Percentiles rank a stretch among this genome's conserved stretches.
Conservation (phyloP, 2,888 invertebrate species). For the Platerodrilus igneus region DNA sequence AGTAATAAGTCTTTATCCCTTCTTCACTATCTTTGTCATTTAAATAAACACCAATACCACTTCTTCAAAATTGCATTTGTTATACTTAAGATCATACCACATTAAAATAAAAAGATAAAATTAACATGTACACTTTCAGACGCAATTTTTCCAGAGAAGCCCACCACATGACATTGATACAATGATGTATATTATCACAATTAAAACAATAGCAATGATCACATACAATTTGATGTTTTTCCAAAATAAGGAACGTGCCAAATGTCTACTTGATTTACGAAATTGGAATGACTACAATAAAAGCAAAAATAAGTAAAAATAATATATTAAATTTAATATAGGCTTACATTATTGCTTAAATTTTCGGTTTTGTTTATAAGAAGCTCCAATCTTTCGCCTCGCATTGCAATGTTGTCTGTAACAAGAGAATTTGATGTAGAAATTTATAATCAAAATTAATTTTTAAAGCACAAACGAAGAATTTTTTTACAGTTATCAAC, state of each 20-base stretch:
- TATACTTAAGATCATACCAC: no score
- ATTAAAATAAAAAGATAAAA: no score
- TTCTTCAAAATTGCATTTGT: no score
- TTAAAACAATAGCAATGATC: constrained; percentile 60
- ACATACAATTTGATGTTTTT: constrained; percentile 88
- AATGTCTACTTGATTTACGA: constrained; percentile 76
- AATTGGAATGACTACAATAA: constrained; percentile 89
- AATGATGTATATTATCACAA: constrained; percentile 75
- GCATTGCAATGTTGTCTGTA: constrained; percentile 79
- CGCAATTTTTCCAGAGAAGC: constrained; percentile 69
- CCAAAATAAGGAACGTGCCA: constrained; percentile 88
- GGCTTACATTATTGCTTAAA: constrained; percentile 78
- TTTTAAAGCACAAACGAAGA: neutral
- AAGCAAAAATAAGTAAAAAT: constrained; percentile 38
- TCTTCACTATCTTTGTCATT: no score
- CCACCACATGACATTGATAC: constrained; percentile 86
- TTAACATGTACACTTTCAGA: no score
- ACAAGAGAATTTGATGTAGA: constrained; percentile 25
- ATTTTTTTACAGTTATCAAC: no score
- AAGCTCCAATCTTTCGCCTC: constrained; percentile 87
- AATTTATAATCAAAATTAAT: neutral
- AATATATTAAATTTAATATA: constrained; percentile 5
- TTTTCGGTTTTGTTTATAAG: constrained; percentile 90
- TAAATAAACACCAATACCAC: no score
- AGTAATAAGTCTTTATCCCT: no score